A percentile compares a stretch with the other conserved stretches of the same genome.
Evolutionary conservation across 2,888 invertebrate species (phyloP).

Genomic region (Odontomyia ornata): DNA sequence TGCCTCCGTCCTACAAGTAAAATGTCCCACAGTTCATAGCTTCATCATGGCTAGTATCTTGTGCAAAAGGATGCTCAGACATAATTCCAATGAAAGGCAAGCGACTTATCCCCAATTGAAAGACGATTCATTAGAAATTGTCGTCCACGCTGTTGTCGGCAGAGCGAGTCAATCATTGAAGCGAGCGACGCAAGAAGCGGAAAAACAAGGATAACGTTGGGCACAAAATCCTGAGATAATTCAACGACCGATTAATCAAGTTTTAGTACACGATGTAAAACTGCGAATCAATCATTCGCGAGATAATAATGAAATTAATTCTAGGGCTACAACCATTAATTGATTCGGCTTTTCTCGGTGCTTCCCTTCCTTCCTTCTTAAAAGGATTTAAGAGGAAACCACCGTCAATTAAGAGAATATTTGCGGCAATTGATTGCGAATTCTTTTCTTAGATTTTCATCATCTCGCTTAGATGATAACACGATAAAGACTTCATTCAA

Average conservation of each 20-base stretch:
- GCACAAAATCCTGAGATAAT: slow-evolving; percentile 43
- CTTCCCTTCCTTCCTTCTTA: neutral
- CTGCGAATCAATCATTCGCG: slow-evolving; percentile 47
- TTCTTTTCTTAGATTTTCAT: no score
- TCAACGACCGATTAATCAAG: slow-evolving; percentile 47
- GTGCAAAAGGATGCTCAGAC: neutral
- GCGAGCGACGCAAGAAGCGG: slow-evolving; percentile 1
- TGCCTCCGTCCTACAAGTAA: no score
- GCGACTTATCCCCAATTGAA: slow-evolving; percentile 19
- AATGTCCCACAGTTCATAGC: neutral
- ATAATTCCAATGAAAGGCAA: neutral
- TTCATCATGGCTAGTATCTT: neutral
- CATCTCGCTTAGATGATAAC: no score
- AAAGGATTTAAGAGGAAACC: no score
- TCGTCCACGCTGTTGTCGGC: neutral
- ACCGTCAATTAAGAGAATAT: no score
- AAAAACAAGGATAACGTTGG: neutral
- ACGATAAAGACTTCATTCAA: no score
- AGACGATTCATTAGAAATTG: slow-evolving; percentile 30
- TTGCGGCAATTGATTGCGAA: no score
- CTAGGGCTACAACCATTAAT: slow-evolving; percentile 31
- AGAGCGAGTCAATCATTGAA: neutral
- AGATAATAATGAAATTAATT: slow-evolving; percentile 49
- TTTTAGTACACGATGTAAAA: slow-evolving; percentile 45
- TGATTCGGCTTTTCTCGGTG: slow-evolving; percentile 13